A percentile compares a stretch with the other conserved stretches of the same genome.
Evolutionary conservation across 2,113 vertebrate species (phyloP).

Genomic region (Antigone vipio): DNA sequence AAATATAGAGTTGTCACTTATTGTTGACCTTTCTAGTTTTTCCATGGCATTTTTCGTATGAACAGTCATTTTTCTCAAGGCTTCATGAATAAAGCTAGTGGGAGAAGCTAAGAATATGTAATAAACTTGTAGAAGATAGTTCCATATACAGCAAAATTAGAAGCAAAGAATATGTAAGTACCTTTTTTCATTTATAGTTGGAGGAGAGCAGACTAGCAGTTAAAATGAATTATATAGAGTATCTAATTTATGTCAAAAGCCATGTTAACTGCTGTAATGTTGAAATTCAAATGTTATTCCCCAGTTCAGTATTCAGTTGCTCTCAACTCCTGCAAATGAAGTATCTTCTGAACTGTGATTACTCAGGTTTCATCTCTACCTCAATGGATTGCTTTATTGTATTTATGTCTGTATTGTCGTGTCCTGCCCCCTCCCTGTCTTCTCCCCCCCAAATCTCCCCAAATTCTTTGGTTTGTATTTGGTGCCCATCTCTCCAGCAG

Average conservation of each 20-base stretch:
- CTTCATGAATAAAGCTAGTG: not conserved
- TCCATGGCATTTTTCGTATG: not conserved
- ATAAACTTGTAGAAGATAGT: not conserved
- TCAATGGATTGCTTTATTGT: not conserved
- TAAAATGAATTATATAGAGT: not conserved
- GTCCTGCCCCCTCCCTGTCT: no score
- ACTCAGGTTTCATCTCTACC: not conserved
- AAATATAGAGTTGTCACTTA: not conserved
- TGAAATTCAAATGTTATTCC: not conserved
- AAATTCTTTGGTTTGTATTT: not conserved
- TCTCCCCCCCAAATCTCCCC: no score
- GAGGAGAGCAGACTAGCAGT: not conserved
- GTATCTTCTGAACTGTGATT: not conserved
- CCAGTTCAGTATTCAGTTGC: not conserved
- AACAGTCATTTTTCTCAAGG: not conserved
- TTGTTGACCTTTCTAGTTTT: not conserved
- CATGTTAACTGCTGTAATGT: not conserved
- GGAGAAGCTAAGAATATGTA: not conserved
- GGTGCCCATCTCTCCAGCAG: not conserved
- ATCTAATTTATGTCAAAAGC: not conserved
- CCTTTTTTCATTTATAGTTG: not conserved
- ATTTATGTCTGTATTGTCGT: not conserved
- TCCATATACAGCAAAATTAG: not conserved
- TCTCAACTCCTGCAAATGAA: not conserved
- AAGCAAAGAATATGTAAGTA: not conserved